Evolutionary conservation across 2,888 invertebrate species (phyloP), one percentile per base, ranked within the genome.

Genomic region (Tricholauxania praeusta): DNA sequence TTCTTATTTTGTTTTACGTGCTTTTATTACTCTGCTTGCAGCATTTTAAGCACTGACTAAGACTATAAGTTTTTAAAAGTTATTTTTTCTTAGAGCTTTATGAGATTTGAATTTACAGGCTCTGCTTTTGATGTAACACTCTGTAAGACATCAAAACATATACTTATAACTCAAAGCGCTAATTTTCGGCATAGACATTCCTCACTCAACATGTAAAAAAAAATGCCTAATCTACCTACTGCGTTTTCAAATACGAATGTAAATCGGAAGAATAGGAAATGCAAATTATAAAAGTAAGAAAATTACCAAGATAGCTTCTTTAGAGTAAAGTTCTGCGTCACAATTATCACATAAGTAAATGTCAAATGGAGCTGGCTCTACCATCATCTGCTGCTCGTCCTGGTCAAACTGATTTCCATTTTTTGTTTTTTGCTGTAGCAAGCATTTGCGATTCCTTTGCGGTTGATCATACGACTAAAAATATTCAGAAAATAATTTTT

Each of bases 331-430:
- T 85, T 93, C 93, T 74, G 92, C 92, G 86, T 93, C 93, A 85
- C 93, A 93, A 82, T 91, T 91, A 82, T 93, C 93, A 86, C 93
- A 93, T 65, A 93, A 88, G 85, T 92, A 93, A 80, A 93, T 93
- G 82, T 93, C 92, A 76, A 91, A 89, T 19, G 86, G 86, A 7
- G 89, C 88, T 75, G 91, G 89, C 80, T 91, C 91, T 55, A 90
- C 88, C 84, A 89, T 89, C 75, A 89, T 89, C 72, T 88, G 87
- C 77, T 90, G 88, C 51, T 88, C 83, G n/a, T 79, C 78, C 22
- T 82, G 79, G 53, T 80, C 80, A 60, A 84, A 79, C 66, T 81
- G 80, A 67, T 65, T 49, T 14, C 78, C 85, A 63, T 78, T 79
- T 77, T 86, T 87, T 65, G 81, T 82, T 78, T 89, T 87, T 72